Evolutionary conservation across 2,888 invertebrate species (phyloP), one percentile per base, ranked within the genome.

Genomic region (Nasonia oneida): DNA sequence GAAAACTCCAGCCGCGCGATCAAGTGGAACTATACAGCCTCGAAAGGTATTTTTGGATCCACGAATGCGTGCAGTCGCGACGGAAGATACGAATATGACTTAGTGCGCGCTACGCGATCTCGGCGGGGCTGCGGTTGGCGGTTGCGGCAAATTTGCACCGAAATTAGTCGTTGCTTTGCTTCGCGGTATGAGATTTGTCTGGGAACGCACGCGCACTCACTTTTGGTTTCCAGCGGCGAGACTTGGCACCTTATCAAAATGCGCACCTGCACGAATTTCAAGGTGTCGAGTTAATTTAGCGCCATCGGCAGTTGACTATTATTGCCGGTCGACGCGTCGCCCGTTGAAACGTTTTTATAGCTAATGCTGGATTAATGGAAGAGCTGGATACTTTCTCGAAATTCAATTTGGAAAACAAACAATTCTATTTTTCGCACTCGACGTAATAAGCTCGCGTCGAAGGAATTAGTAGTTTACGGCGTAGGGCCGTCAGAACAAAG

Each of bases 231-330:
- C 84, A 84, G 81, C 50, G 15, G 6, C n/a, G n/a, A 53, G 37
- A 15, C 73, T 83, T 83, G 77, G 83, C 81, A 61, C 14, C 5
- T 0, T 1, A 23, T 83, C 80, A 86, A 86, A 71, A 74, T 5
- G 5, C 23, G n/a, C 33, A n/a, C 67, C 14, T 18, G 37, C 50
- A 39, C 42, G 33, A 76, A 70, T 83, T 86, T 86, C 80, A 86
- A 86, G 83, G 83, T 76, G 79, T 71, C 23, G 76, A 86, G 15
- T 42, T 79, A 57, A 74, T 82, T 79, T 82, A 82, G 42, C 18
- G n/a, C 57, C 73, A 85, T 74, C 73, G 73, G 15, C 75, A 71
- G 23, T 37, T n/a, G 33, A 57, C 57, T 67, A 84, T 37, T n/a
- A 84, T 47, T n/a, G 47, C 5, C 75, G 33, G 61, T 70, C 39